Percentiles rank a stretch among this genome's conserved stretches.
These are phyloP conservation scores for Pedicia rivosa DNA, from an alignment of 2,888 invertebrate genomes.

Conservation along the genomic window DNA sequence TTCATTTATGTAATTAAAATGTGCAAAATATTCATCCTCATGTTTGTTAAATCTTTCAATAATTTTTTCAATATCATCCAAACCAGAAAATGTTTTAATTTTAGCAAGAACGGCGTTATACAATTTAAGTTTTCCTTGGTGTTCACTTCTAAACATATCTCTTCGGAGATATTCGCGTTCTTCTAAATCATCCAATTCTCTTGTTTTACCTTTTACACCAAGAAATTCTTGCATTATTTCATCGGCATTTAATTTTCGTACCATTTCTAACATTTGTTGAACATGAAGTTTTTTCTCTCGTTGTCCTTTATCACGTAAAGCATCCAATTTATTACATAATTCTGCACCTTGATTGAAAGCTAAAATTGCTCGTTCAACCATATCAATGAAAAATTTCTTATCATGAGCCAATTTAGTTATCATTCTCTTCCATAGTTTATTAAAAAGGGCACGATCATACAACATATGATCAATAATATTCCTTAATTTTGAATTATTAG, in stretches of 20 bases:
- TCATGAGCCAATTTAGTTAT: constrained; percentile 24
- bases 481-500: constrained; percentile 20
- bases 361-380: constrained; percentile 24
- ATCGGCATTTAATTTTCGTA: constrained; percentile 23
- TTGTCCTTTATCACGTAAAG: constrained; percentile 18
- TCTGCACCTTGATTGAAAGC: constrained; percentile 26
- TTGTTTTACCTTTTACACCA: constrained; percentile 19
- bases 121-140: constrained; percentile 22
- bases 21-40: constrained; percentile 28
- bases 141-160: constrained; percentile 20
- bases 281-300: constrained; percentile 12
- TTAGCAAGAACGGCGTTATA: constrained; percentile 22
- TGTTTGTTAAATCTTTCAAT: constrained; percentile 27
- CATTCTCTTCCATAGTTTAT: constrained; percentile 24
- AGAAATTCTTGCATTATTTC: constrained; percentile 21
- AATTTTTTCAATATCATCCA: constrained; percentile 19
- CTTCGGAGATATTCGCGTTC: constrained; percentile 25
- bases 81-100: constrained; percentile 10
- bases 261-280: constrained; percentile 23
- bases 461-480: constrained; percentile 22
- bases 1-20: constrained; percentile 28
- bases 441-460: constrained; percentile 23
- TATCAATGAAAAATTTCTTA: constrained; percentile 25
- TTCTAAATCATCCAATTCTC: constrained; percentile 21
- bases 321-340: constrained; percentile 24